phyloP scores from a whole-genome alignment of 2,797 vertebrate genomes.

The Catharus ustulatus region DNA sequence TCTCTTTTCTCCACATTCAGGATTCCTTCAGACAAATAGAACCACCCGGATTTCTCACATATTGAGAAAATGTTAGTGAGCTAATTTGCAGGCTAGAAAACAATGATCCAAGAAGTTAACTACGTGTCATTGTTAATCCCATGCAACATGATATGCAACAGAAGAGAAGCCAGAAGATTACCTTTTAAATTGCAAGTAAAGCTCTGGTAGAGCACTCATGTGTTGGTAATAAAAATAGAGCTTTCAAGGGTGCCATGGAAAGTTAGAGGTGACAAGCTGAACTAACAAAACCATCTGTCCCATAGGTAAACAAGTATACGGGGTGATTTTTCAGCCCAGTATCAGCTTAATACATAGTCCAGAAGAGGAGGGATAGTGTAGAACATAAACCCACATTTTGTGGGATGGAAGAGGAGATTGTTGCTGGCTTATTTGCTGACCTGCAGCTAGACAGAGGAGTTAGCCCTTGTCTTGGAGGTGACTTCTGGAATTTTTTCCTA shows the following conservation, averaged over 20 bases:
- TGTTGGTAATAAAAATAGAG: not conserved
- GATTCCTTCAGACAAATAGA: not conserved
- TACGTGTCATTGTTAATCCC: not conserved
- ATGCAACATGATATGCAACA: not conserved
- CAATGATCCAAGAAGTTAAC: not conserved
- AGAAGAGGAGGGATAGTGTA: not conserved
- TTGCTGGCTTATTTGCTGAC: not conserved
- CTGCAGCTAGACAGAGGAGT: not conserved
- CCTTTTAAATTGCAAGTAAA: not conserved
- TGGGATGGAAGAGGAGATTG: not conserved
- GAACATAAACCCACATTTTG: not conserved
- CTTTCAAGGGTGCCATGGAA: not conserved
- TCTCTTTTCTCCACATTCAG: not conserved
- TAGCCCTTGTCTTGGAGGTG: constrained; percentile 43
- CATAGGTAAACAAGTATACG: not conserved
- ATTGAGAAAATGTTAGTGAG: not conserved
- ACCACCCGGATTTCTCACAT: not conserved
- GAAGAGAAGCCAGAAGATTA: not conserved
- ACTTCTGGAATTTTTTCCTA: constrained; percentile 31
- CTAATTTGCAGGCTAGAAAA: not conserved
- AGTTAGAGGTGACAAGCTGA: not conserved
- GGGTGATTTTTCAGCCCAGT: not conserved
- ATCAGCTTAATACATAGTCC: not conserved
- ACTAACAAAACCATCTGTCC: not conserved
- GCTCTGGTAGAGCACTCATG: not conserved